These are phyloP conservation scores for Mormyrops attenuatus DNA, from an alignment of 2,797 vertebrate genomes.

Conservation along the genomic window DNA sequence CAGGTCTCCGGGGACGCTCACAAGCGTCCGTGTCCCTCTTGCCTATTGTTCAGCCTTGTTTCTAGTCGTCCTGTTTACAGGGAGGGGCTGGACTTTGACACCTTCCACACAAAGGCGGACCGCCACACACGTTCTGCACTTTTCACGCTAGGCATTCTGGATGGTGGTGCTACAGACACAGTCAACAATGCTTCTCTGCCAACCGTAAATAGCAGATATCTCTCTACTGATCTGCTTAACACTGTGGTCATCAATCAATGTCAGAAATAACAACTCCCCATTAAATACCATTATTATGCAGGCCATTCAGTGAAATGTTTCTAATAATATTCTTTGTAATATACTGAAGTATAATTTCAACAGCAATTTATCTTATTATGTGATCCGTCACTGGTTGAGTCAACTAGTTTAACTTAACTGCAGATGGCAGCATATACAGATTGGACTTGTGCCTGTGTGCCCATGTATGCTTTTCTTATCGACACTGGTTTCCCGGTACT, in stretches of 20 bases:
- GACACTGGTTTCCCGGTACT: background rate
- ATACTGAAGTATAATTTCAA: conserved; percentile 10
- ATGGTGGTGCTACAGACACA: background rate
- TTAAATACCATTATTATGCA: conserved; percentile 24
- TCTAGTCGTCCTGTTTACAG: conserved; percentile 13
- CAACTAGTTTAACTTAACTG: background rate
- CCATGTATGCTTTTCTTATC: background rate
- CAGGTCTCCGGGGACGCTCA: background rate
- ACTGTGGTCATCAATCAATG: conserved; percentile 30
- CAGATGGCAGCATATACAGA: background rate
- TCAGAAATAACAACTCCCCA: conserved; percentile 28
- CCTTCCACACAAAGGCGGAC: background rate
- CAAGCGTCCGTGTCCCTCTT: conserved; percentile 6
- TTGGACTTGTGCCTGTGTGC: background rate
- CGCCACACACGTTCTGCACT: background rate
- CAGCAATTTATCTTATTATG: background rate
- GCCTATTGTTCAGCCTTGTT: conserved; percentile 22
- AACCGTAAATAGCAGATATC: background rate
- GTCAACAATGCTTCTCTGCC: background rate
- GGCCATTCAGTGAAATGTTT: conserved; percentile 2
- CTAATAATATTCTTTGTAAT: background rate
- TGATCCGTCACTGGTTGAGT: background rate
- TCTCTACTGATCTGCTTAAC: conserved; percentile 13
- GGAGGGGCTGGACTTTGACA: background rate
- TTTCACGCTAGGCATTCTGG: conserved; percentile 20